Percentiles rank a stretch among this genome's conserved stretches.
phyloP scores from a whole-genome alignment of 2,797 vertebrate species.

The Lithobates sylvaticus region DNA sequence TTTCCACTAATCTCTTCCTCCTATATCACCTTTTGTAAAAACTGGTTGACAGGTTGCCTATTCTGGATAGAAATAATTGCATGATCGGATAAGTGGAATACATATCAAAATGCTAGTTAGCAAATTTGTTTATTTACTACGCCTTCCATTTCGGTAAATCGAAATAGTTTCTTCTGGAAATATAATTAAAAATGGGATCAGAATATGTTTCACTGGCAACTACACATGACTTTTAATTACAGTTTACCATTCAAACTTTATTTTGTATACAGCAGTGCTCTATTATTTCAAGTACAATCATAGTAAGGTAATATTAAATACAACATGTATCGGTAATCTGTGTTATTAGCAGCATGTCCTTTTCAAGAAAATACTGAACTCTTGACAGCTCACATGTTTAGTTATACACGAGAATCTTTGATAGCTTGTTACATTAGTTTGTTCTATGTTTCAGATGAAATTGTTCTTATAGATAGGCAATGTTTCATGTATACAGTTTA shows the following conservation, averaged over 20 bases:
- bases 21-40: no score
- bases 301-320: conserved; percentile 8
- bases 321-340: not conserved
- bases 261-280: conserved; percentile 41
- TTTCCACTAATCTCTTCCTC: no score
- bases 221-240: conserved; percentile 23
- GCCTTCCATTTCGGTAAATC: not conserved
- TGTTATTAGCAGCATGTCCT: conserved; percentile 1
- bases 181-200: not conserved
- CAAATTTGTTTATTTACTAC: not conserved
- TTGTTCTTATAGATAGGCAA: not conserved
- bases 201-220: conserved; percentile 6
- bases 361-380: not conserved
- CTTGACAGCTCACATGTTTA: not conserved
- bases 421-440: not conserved
- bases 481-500: not conserved
- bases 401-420: not conserved
- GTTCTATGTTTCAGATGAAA: not conserved
- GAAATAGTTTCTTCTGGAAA: not conserved
- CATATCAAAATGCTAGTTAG: not conserved
- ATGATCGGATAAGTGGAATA: not conserved
- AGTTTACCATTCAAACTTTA: conserved; percentile 35
- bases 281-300: conserved; percentile 23
- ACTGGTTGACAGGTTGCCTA: no score
- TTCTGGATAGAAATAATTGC: not conserved